Percentiles rank a stretch among this genome's conserved stretches.
Evolutionary conservation across 2,113 vertebrate species (phyloP).

Genomic region (rabbit (Oryctolagus cuniculus)): DNA sequence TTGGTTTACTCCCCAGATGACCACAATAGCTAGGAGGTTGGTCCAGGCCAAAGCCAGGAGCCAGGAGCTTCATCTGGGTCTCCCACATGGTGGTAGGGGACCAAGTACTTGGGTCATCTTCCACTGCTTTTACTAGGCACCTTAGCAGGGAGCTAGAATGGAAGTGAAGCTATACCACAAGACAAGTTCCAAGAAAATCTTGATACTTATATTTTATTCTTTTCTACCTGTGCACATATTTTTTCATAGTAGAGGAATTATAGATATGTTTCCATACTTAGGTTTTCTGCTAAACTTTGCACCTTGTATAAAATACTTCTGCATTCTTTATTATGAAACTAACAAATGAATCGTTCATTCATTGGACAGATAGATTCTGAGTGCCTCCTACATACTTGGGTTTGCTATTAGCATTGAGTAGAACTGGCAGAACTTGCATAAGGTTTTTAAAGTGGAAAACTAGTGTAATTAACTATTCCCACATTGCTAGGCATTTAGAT

Average conservation of each 20-base stretch:
- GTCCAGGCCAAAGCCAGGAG: too few relatives aligned
- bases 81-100: too few relatives aligned
- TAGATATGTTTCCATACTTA: not conserved
- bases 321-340: not conserved
- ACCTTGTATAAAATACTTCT: slow-evolving; percentile 17
- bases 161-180: too few relatives aligned
- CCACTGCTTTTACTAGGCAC: too few relatives aligned
- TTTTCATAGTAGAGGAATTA: not conserved
- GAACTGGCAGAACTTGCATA: not conserved
- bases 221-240: not conserved
- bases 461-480: slow-evolving; percentile 40
- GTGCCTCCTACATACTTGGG: not conserved
- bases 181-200: not conserved
- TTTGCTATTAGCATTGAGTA: not conserved
- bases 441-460: slow-evolving; percentile 48
- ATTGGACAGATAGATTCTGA: not conserved
- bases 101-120: too few relatives aligned
- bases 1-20: too few relatives aligned
- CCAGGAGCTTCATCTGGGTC: too few relatives aligned
- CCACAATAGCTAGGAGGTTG: too few relatives aligned
- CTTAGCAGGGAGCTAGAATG: too few relatives aligned
- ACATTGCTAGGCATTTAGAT: slow-evolving; percentile 35
- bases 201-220: slow-evolving; percentile 18
- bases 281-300: not conserved
- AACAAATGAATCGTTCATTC: not conserved